These are phyloP conservation scores for Acleris literana DNA, from an alignment of 2,888 invertebrate species.

Conservation along the genomic window DNA sequence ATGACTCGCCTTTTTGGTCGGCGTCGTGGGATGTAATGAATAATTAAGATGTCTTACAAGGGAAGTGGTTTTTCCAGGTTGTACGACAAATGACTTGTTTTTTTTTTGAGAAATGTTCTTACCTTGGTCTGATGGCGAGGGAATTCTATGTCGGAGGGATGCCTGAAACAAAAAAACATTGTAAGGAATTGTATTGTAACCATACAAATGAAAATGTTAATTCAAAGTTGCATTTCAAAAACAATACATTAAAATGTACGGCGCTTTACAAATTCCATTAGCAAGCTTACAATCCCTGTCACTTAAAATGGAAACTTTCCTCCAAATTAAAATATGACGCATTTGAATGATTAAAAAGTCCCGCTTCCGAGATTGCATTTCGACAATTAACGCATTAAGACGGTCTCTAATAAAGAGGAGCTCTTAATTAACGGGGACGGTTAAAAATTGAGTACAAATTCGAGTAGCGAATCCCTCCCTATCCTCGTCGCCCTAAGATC, in stretches of 20 bases:
- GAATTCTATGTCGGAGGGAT: slow-evolving; percentile 69
- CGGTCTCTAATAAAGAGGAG: slow-evolving; percentile 79
- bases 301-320: slow-evolving; percentile 47
- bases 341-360: slow-evolving; percentile 76
- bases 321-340: slow-evolving; percentile 77
- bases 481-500: slow-evolving; percentile 56
- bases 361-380: slow-evolving; percentile 80
- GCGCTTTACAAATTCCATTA: slow-evolving; percentile 61
- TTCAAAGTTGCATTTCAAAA: slow-evolving; percentile 1
- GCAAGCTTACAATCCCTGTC: slow-evolving; percentile 54
- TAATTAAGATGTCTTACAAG: slow-evolving; percentile 75
- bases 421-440: slow-evolving; percentile 81
- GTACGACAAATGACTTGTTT: slow-evolving; percentile 45
- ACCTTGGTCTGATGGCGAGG: slow-evolving; percentile 78
- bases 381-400: slow-evolving; percentile 83
- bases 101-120: slow-evolving; percentile 42
- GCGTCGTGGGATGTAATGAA: slow-evolving; percentile 74
- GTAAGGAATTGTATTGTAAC: background rate
- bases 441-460: slow-evolving; percentile 84
- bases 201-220: background rate
- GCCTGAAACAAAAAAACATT: slow-evolving; percentile 71
- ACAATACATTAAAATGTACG: slow-evolving; percentile 29
- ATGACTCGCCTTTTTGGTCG: slow-evolving; percentile 67
- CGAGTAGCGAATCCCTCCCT: slow-evolving; percentile 68
- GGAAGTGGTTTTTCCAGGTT: slow-evolving; percentile 58